A percentile compares a stretch with the other conserved stretches of the same genome.
phyloP scores from a whole-genome alignment of 2,113 vertebrate genomes.

The Sinocyclocheilus maitianheensis region DNA sequence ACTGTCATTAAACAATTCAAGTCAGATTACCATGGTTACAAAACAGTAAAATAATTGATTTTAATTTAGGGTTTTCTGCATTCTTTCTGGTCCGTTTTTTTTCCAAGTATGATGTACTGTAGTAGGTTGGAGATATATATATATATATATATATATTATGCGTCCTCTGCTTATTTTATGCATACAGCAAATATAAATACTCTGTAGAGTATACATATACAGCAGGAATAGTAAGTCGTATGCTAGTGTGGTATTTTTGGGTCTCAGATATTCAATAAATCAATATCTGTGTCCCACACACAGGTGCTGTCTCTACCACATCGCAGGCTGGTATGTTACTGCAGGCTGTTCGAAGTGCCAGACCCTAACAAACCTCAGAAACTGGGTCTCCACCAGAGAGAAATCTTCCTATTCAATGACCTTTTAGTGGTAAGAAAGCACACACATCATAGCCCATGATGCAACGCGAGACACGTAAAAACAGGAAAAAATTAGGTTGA shows the following conservation, averaged over 20 bases:
- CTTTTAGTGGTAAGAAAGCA: conserved; percentile 87
- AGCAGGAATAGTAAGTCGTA: neutral
- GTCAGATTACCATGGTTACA: neutral
- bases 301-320: conserved; percentile 95
- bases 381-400: conserved; percentile 92
- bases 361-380: conserved; percentile 98
- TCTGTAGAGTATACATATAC: neutral
- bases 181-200: neutral
- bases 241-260: too few relatives aligned
- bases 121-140: neutral
- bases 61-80: neutral
- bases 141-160: neutral
- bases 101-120: neutral
- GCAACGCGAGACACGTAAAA: neutral
- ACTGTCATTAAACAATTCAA: neutral
- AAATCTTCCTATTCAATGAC: conserved; percentile 98
- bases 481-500: neutral
- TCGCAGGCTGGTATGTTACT: conserved; percentile 96
- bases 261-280: neutral
- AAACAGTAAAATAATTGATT: neutral
- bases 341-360: conserved; percentile 94
- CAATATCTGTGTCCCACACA: conserved; percentile 13
- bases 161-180: neutral
- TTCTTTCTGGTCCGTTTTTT: neutral
- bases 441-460: neutral